Percentiles rank a stretch among this genome's conserved stretches.
These are phyloP conservation scores for Lissocephala sabroskyi DNA, from an alignment of 2,888 invertebrate species.

Conservation along the genomic window DNA sequence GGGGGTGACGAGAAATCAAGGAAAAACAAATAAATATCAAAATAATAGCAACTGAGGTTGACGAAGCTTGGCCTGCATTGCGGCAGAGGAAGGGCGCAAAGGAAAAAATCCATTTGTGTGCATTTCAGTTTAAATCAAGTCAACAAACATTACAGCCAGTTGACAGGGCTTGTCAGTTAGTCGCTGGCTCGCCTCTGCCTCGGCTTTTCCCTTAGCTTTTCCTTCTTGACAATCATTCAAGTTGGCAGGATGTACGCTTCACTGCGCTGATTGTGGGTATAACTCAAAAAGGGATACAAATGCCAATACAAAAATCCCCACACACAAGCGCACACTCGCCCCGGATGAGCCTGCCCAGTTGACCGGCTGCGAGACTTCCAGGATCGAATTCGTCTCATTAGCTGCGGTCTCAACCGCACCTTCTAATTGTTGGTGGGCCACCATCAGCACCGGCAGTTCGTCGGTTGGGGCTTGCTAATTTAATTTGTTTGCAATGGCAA, in stretches of 20 bases:
- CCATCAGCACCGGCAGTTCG: too few relatives aligned
- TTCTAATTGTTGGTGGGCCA: too few relatives aligned
- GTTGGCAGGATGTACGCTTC: conserved; percentile 65
- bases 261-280: conserved; percentile 58
- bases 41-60: conserved; percentile 40
- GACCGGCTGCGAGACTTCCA: too few relatives aligned
- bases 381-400: too few relatives aligned
- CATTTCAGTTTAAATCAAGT: conserved; percentile 62
- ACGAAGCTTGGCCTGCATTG: too few relatives aligned
- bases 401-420: too few relatives aligned
- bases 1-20: not conserved
- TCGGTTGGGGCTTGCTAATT: conserved; percentile 39
- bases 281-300: conserved; percentile 34
- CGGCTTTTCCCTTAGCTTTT: too few relatives aligned
- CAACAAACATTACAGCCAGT: not conserved
- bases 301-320: conserved; percentile 15
- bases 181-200: too few relatives aligned
- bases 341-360: not conserved
- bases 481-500: conserved; percentile 46
- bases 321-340: not conserved
- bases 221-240: conserved; percentile 53
- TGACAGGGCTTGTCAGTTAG: not conserved
- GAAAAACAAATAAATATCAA: conserved; percentile 10
- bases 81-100: conserved; percentile 17
- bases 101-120: conserved; percentile 62